Conservation (phyloP, 1,140 invertebrate genomes). For the Drosophila ohnishii region DNA sequence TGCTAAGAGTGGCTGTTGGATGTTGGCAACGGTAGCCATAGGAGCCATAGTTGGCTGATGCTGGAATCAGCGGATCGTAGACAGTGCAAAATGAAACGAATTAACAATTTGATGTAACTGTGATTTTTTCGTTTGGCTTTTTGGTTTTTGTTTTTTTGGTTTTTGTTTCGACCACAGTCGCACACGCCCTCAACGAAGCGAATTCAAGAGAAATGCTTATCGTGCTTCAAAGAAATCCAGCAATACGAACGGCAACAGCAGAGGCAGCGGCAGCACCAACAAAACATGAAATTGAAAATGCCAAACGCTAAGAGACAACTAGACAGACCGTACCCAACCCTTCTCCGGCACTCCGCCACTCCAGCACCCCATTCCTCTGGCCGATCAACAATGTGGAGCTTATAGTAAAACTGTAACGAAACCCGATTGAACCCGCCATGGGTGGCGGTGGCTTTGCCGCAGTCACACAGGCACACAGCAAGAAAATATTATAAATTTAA, state of each 20-base stretch:
- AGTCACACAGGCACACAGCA: not conserved
- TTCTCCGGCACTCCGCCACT: constrained; percentile 23
- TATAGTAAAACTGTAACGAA: constrained; percentile 80
- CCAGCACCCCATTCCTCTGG: constrained; percentile 4
- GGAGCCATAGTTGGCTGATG: constrained; percentile 24
- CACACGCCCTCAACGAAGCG: constrained; percentile 78
- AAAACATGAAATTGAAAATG: constrained; percentile 81
- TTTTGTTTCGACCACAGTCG: constrained; percentile 26
- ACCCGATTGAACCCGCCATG: constrained; percentile 80
- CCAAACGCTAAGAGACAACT: constrained; percentile 80
- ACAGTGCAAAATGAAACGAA: constrained; percentile 80
- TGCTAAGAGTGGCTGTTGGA: constrained; percentile 18
- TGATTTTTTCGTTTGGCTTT: constrained; percentile 60
- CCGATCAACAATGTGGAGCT: constrained; percentile 60
- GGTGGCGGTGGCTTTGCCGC: constrained; percentile 63
- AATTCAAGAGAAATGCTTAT: constrained; percentile 81
- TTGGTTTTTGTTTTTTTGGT: constrained; percentile 15
- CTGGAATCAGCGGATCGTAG: constrained; percentile 45
- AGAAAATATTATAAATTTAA: not conserved
- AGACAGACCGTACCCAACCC: constrained; percentile 49
- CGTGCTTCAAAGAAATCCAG: constrained; percentile 78
- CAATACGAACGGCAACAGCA: constrained; percentile 57
- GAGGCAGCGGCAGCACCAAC: constrained; percentile 29
- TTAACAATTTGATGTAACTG: constrained; percentile 81
- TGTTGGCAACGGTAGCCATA: constrained; percentile 60